Conservation (phyloP, 35 echinoderm and acorn worm species). For the Holothuria glaberrima region DNA sequence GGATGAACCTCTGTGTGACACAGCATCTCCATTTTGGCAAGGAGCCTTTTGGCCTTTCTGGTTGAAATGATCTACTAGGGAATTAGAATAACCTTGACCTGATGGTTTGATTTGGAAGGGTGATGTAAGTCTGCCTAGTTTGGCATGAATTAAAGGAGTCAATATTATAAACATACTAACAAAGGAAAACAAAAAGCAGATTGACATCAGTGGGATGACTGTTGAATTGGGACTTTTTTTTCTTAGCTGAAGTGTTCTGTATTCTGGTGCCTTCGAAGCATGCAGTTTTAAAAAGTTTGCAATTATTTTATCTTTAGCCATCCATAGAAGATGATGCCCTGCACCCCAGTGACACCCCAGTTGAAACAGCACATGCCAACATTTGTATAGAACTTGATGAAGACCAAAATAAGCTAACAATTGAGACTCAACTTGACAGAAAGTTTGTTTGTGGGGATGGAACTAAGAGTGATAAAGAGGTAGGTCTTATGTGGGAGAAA, state of each 20-base stretch:
- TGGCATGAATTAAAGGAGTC: too few species aligned
- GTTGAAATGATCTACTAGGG: too few species aligned
- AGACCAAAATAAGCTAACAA: slow-evolving; percentile 35
- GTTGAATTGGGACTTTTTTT: neutral
- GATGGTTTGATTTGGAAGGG: too few species aligned
- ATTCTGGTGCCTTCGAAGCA: neutral
- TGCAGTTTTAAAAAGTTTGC: neutral
- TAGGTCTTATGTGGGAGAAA: neutral
- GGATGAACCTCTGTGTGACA: too few species aligned
- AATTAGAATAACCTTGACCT: too few species aligned
- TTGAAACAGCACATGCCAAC: slow-evolving; percentile 33
- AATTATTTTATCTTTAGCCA: neutral
- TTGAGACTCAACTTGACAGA: slow-evolving; percentile 45
- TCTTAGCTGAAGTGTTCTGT: neutral
- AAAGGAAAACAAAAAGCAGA: slow-evolving; percentile 5
- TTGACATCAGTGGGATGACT: neutral
- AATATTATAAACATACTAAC: too few species aligned
- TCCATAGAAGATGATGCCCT: neutral
- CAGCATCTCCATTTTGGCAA: too few species aligned
- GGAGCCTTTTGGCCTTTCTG: too few species aligned
- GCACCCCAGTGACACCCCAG: neutral
- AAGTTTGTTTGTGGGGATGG: slow-evolving; percentile 37
- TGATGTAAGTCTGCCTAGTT: too few species aligned
- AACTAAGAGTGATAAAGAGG: slow-evolving; percentile 36
- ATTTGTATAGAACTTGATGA: slow-evolving; percentile 46